Evolutionary conservation across 1,140 invertebrate species (phyloP).

Genomic region (Holotrichia oblita): DNA sequence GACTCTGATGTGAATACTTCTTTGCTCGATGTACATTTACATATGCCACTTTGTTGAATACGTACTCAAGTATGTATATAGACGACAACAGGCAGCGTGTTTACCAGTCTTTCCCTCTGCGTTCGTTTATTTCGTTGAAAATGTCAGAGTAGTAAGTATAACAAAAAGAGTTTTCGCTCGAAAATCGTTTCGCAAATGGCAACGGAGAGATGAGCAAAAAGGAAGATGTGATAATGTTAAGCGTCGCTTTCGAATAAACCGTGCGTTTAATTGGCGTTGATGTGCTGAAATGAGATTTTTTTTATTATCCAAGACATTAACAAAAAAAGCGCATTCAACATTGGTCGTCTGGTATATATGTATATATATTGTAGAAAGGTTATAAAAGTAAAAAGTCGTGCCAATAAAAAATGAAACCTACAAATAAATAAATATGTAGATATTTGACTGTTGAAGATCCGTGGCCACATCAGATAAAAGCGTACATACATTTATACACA

Average conservation of each 20-base stretch:
- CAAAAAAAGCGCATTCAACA: constrained; percentile 6
- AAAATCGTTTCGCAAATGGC: not conserved
- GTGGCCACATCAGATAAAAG: no score
- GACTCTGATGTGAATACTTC: no score
- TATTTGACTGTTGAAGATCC: no score
- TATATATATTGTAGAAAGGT: not conserved
- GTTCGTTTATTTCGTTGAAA: not conserved
- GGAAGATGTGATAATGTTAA: constrained; percentile 7
- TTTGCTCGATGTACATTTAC: no score
- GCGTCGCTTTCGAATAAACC: not conserved
- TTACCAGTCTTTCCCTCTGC: not conserved
- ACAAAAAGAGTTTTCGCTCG: not conserved
- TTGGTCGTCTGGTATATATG: not conserved
- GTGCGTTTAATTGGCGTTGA: constrained; percentile 6
- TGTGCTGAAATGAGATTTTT: constrained; percentile 6
- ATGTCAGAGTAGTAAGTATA: not conserved
- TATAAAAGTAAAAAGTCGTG: not conserved
- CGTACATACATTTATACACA: no score
- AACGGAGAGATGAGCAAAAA: not conserved
- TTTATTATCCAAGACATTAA: not conserved
- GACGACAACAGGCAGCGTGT: no score
- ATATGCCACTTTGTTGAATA: no score
- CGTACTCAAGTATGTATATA: no score
- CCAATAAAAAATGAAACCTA: not conserved
- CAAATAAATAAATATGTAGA: not conserved